A percentile compares a stretch with the other conserved stretches of the same genome.
Conservation (phyloP, 2,888 invertebrate genomes). For the Eupithecia abbreviata region DNA sequence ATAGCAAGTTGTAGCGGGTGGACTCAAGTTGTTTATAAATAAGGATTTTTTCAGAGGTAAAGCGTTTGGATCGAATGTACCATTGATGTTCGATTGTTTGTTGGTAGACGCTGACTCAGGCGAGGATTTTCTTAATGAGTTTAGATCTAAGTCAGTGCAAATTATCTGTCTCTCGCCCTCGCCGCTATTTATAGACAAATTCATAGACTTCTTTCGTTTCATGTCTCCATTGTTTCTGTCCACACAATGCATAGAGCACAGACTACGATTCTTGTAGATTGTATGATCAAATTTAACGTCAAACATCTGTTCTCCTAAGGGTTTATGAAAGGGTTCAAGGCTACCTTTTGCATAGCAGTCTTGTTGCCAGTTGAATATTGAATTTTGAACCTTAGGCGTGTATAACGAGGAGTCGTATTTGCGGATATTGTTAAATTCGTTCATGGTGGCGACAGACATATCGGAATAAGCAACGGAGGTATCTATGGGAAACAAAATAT, state of each 20-base stretch:
- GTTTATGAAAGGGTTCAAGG: conserved; percentile 34
- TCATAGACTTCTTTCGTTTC: conserved; percentile 45
- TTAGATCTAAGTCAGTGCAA: conserved; percentile 61
- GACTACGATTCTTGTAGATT: conserved; percentile 42
- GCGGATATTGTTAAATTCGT: conserved; percentile 18
- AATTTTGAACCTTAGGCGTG: conserved; percentile 29
- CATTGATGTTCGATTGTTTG: conserved; percentile 35
- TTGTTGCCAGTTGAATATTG: conserved; percentile 36
- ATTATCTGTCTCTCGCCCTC: conserved; percentile 61
- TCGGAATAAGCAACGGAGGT: conserved; percentile 30
- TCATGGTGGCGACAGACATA: conserved; percentile 24
- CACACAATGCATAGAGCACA: conserved; percentile 63
- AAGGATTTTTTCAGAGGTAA: conserved; percentile 17
- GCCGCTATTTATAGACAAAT: conserved; percentile 49
- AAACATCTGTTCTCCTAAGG: conserved; percentile 32
- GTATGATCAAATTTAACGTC: conserved; percentile 30
- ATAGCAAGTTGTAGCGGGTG: conserved; percentile 55
- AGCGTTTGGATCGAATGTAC: not conserved
- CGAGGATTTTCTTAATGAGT: conserved; percentile 45
- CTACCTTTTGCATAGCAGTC: conserved; percentile 28
- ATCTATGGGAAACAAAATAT: conserved; percentile 26
- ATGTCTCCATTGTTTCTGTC: conserved; percentile 37
- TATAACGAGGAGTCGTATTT: conserved; percentile 30
- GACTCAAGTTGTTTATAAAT: conserved; percentile 40
- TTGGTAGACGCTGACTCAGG: conserved; percentile 39